phyloP scores from a whole-genome alignment of 2,113 vertebrate species.

The Amphiprion percula region DNA sequence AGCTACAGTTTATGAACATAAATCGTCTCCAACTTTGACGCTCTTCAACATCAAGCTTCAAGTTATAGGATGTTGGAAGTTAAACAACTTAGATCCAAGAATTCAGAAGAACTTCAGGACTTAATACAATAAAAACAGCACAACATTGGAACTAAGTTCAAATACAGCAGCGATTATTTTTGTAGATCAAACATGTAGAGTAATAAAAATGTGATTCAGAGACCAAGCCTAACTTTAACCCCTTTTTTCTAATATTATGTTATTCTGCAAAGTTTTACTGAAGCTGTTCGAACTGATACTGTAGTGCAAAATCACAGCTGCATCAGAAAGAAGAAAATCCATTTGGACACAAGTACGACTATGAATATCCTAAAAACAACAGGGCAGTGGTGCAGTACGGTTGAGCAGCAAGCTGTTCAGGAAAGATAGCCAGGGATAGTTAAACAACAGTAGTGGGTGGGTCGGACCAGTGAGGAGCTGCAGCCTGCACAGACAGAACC shows the following conservation, averaged over 20 bases:
- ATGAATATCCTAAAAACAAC: slow-evolving; percentile 44
- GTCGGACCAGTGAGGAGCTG: slow-evolving; percentile 46
- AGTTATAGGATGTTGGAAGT: slow-evolving; percentile 17
- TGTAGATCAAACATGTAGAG: too few relatives aligned
- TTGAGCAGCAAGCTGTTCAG: slow-evolving; percentile 61
- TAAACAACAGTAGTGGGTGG: slow-evolving; percentile 67
- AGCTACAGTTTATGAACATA: not conserved
- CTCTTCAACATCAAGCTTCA: not conserved
- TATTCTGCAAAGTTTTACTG: not conserved
- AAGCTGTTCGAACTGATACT: not conserved
- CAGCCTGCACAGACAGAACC: slow-evolving; percentile 45
- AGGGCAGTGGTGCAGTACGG: slow-evolving; percentile 24
- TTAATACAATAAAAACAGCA: too few relatives aligned
- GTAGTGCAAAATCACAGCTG: not conserved
- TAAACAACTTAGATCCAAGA: slow-evolving; percentile 1
- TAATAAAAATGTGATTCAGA: too few relatives aligned
- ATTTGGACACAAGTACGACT: slow-evolving; percentile 7
- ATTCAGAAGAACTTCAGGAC: not conserved
- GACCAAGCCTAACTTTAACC: too few relatives aligned
- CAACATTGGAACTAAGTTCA: too few relatives aligned
- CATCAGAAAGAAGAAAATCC: not conserved
- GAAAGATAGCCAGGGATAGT: slow-evolving; percentile 63
- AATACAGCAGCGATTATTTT: too few relatives aligned
- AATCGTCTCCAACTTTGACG: not conserved
- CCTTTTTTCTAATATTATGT: not conserved